Conservation (phyloP, 2,113 vertebrate genomes). For the Tautogolabrus adspersus region DNA sequence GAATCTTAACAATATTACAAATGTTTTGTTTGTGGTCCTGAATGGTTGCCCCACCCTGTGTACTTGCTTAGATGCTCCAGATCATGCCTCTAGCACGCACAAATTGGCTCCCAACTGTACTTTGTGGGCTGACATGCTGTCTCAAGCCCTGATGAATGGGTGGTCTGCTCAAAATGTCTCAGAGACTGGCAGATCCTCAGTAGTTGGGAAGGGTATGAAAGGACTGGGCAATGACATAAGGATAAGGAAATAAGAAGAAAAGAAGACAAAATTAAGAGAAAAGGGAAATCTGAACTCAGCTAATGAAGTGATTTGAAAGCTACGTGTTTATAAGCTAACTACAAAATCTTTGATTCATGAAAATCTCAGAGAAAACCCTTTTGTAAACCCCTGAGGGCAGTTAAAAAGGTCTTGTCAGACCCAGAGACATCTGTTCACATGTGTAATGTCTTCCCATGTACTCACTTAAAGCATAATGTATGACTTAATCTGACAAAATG, state of each 20-base stretch:
- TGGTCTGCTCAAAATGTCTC: conserved; percentile 56
- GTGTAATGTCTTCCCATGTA: conserved; percentile 30
- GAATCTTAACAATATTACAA: conserved; percentile 17
- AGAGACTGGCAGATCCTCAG: conserved; percentile 45
- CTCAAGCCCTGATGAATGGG: conserved; percentile 53
- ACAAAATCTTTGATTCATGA: conserved; percentile 14
- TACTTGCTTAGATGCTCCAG: conserved; percentile 28
- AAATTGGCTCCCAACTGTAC: conserved; percentile 15
- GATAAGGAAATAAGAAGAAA: background rate
- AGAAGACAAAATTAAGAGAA: conserved; percentile 2
- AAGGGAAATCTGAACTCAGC: background rate
- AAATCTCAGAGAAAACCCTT: conserved; percentile 22
- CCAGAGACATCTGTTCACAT: conserved; percentile 26
- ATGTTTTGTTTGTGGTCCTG: conserved; percentile 10
- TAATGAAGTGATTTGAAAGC: conserved; percentile 30
- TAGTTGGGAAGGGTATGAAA: conserved; percentile 17
- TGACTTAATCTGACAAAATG: conserved; percentile 32
- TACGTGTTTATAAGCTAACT: background rate
- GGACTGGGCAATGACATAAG: conserved; percentile 8
- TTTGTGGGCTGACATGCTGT: conserved; percentile 38
- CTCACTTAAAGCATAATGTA: conserved; percentile 36
- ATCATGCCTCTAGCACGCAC: conserved; percentile 27
- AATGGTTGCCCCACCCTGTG: conserved; percentile 6
- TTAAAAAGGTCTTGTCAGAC: conserved; percentile 17
- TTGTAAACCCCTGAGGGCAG: conserved; percentile 17